phyloP scores from a whole-genome alignment of 2,888 invertebrate species.

The Clunio marinus region DNA sequence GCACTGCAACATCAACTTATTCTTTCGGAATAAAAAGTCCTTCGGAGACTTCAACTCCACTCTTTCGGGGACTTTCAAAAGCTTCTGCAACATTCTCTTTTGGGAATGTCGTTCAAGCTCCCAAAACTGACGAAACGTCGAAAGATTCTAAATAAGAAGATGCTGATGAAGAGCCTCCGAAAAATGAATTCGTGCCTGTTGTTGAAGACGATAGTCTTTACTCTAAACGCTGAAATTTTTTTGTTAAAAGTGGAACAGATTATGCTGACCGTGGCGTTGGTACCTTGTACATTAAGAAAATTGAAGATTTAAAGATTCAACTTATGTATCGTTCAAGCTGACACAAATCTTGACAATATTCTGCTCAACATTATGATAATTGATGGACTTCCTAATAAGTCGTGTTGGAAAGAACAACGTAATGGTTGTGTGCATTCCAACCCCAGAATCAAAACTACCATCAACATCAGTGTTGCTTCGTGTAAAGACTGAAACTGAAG shows the following conservation, averaged over 20 bases:
- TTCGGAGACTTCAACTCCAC: conserved; percentile 42
- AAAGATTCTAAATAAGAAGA: too few relatives aligned
- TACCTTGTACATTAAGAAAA: conserved; percentile 80
- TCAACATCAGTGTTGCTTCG: conserved; percentile 75
- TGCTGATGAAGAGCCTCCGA: conserved; percentile 80
- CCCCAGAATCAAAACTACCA: conserved; percentile 68
- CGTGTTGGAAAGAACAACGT: conserved; percentile 86
- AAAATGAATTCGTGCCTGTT: conserved; percentile 76
- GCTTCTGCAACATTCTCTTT: conserved; percentile 54
- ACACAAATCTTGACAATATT: conserved; percentile 82
- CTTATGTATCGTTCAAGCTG: conserved; percentile 83
- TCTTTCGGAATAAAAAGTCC: conserved; percentile 51
- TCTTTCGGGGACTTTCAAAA: neutral
- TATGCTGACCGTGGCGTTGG: conserved; percentile 88
- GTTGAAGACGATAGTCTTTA: conserved; percentile 84
- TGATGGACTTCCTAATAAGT: conserved; percentile 61
- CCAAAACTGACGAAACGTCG: conserved; percentile 46
- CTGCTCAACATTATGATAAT: conserved; percentile 78
- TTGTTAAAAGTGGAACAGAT: conserved; percentile 74
- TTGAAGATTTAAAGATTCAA: conserved; percentile 73
- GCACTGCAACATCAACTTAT: conserved; percentile 47
- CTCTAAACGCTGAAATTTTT: conserved; percentile 84
- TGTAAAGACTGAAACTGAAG: conserved; percentile 82
- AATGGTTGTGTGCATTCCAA: conserved; percentile 80
- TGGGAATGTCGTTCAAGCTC: conserved; percentile 48